These are phyloP conservation scores for Acrossocheilus wenchowensis DNA, from an alignment of 2,797 vertebrate genomes.

Conservation along the genomic window DNA sequence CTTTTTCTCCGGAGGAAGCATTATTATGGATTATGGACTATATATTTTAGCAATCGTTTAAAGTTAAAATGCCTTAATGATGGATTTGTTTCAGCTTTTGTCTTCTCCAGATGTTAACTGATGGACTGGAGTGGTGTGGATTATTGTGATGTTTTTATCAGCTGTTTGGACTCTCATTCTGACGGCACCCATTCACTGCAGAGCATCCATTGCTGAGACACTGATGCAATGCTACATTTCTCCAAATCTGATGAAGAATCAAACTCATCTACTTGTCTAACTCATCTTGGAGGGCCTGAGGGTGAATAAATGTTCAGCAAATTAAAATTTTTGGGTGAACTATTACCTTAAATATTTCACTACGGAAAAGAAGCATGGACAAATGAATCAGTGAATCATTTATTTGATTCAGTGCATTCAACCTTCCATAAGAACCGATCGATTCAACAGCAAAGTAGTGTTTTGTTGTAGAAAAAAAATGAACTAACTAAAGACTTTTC, in stretches of 20 bases:
- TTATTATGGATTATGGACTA: background rate
- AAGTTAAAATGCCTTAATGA: background rate
- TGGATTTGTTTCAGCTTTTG: background rate
- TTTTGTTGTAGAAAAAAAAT: background rate
- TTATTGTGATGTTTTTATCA: background rate
- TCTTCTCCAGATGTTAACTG: background rate
- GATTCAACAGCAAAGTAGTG: background rate
- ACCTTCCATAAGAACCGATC: background rate
- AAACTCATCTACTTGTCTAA: background rate
- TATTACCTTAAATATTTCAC: background rate
- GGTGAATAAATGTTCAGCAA: background rate
- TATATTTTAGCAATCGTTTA: background rate
- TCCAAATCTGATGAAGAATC: background rate
- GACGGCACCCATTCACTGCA: background rate
- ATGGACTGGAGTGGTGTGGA: background rate
- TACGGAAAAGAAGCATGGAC: background rate
- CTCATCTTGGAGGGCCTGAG: background rate
- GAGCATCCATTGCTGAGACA: background rate
- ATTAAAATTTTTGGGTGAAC: background rate
- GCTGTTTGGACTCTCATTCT: background rate
- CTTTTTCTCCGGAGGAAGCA: background rate
- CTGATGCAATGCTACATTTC: background rate
- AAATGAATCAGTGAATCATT: background rate
- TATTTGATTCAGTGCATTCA: background rate
- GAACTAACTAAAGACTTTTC: background rate